Conservation (phyloP, 2,113 vertebrate species). For the Pituophis catenifer region DNA sequence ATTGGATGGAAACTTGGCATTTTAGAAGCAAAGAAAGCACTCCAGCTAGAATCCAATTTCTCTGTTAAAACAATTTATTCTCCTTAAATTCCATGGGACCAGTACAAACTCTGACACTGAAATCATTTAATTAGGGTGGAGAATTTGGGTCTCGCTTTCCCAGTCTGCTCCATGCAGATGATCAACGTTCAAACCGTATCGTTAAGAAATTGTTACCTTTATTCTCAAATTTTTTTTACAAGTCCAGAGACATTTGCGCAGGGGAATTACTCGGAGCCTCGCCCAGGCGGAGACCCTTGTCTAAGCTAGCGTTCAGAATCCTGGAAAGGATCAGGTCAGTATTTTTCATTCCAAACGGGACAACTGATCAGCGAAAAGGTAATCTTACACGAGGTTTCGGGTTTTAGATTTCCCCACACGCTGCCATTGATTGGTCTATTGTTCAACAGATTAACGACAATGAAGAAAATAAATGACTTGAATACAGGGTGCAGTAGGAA, state of each 20-base stretch:
- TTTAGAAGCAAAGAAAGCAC: slow-evolving; percentile 59
- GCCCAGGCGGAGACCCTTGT: not conserved
- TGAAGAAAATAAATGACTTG: not conserved
- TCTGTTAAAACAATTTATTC: not conserved
- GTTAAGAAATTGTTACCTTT: not conserved
- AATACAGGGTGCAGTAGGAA: not conserved
- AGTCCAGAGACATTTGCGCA: not conserved
- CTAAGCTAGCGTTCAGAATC: not conserved
- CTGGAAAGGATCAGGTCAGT: not conserved
- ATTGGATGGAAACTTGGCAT: slow-evolving; percentile 42
- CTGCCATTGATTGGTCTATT: not conserved
- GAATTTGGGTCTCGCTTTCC: not conserved
- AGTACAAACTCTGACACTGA: not conserved
- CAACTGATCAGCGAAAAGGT: not conserved
- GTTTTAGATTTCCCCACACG: not conserved
- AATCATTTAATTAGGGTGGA: not conserved
- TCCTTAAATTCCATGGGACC: not conserved
- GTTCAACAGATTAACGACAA: not conserved
- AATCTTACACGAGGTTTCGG: not conserved
- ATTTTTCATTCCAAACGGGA: not conserved
- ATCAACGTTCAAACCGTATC: not conserved
- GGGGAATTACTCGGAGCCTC: not conserved
- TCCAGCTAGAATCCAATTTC: slow-evolving; percentile 21
- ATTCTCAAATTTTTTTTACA: not conserved
- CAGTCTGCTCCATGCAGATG: not conserved